Evolutionary conservation across 1,140 invertebrate species (phyloP).

Genomic region (Triops cancriformis): DNA sequence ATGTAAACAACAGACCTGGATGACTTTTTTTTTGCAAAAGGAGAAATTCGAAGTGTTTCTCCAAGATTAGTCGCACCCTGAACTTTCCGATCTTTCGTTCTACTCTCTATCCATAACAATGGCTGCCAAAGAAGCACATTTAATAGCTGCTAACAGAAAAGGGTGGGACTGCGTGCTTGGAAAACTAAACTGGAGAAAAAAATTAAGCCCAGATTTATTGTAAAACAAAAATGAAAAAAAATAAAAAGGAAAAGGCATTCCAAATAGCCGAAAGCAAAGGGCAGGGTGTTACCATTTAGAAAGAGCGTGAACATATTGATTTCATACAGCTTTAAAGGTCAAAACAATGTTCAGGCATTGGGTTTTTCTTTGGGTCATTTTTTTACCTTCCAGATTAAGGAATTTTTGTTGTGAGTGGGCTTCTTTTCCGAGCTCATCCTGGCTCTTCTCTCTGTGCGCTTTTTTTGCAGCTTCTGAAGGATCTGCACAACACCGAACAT

Average conservation of each 20-base stretch:
- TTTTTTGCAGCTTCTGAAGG: conserved; percentile 95
- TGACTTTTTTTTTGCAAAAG: not conserved
- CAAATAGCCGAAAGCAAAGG: not conserved
- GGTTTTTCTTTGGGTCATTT: not conserved
- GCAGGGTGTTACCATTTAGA: not conserved
- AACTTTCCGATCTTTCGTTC: not conserved
- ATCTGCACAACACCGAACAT: conserved; percentile 74
- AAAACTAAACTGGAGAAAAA: not conserved
- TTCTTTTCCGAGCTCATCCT: conserved; percentile 83
- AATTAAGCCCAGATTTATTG: not conserved
- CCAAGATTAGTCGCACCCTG: not conserved
- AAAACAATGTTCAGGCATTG: not conserved
- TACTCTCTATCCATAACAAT: not conserved
- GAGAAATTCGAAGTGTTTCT: too few species aligned
- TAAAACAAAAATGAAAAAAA: not conserved
- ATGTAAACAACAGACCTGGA: not conserved
- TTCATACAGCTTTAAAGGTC: not conserved
- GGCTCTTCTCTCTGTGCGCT: conserved; percentile 85
- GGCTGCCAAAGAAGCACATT: not conserved
- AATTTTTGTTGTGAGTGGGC: conserved; percentile 81
- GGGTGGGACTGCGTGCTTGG: not conserved
- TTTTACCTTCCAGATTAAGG: conserved; percentile 91
- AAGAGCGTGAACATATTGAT: not conserved
- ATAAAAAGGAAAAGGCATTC: not conserved
- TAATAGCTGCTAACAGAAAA: not conserved